Base-by-base conservation (phyloP, 2,888 invertebrate genomes). In the Sminthurides aquaticus region DNA sequence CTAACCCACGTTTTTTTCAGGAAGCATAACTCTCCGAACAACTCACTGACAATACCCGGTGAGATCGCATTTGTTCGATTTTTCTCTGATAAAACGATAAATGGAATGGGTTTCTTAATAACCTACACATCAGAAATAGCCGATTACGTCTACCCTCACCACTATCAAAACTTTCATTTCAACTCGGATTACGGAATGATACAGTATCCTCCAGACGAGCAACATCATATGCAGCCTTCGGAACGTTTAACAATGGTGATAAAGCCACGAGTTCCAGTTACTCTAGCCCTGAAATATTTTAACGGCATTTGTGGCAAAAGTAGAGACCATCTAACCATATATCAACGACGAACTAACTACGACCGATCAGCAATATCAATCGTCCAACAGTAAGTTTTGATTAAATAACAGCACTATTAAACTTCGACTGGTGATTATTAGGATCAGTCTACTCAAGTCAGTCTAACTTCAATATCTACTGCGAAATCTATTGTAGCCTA, bases 31-130 rank as follows among this genome's bases (percentile, higher is more conserved):
- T 11, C 34, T 5, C 8, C 18, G 2, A 58, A 48, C 15, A 34
- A 24, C 15, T 43, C 48, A 5, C 22, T 22, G 2, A 58, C 58
- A 22, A 48, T 43, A 3, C 43, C 43, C 22, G 58, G 43, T 58
- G 27, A 25, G 43, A 22, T 58, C 3, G 58, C 58, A 2, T 58
- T 43, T 43, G 43, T 58, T 11, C 34, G 48, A 24, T 58, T 58
- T 43, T 22, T 43, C 15, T 58, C 58, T 2, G 48, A 58, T 26
- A 24, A 20, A 5, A 43, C 15, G 5, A 58, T 58, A 5, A 18
- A 22, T 5, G 58, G 58, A 34, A 20, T 58, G 1, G 58, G 58
- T 11, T 58, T 58, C 48, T 2, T 3, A 5, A 48, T 58, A 8
- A n/a, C 24, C 2, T 58, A 22, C 24, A 1, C 20, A 22, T 28